Evolutionary conservation across 2,888 invertebrate species (phyloP).

Genomic region (Drosophila longiperda): DNA sequence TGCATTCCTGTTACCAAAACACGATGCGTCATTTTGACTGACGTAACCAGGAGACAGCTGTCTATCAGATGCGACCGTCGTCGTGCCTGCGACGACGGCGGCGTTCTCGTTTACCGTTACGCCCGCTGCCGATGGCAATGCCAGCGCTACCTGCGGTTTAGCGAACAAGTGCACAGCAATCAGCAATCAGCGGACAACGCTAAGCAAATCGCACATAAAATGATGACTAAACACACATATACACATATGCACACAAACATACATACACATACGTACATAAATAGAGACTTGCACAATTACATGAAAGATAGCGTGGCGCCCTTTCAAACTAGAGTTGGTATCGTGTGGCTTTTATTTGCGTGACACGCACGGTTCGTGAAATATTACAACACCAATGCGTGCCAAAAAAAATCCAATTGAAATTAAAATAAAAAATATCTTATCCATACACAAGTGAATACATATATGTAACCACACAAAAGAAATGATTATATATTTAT

Average conservation of each 20-base stretch:
- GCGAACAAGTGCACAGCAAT: conserved; percentile 83
- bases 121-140: conserved; percentile 74
- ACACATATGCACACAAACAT: not conserved
- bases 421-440: not conserved
- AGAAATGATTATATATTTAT: not conserved
- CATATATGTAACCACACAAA: not conserved
- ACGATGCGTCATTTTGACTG: conserved; percentile 86
- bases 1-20: conserved; percentile 85
- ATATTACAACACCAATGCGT: not conserved
- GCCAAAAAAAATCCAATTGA: not conserved
- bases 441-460: not conserved
- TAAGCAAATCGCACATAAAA: conserved; percentile 21
- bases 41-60: conserved; percentile 85
- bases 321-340: conserved; percentile 18
- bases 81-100: conserved; percentile 57
- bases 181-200: conserved; percentile 8
- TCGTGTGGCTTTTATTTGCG: not conserved
- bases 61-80: conserved; percentile 81
- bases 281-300: conserved; percentile 11
- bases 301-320: conserved; percentile 32
- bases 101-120: conserved; percentile 69
- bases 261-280: conserved; percentile 1
- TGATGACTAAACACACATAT: conserved; percentile 38
- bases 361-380: not conserved
- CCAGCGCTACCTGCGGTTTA: conserved; percentile 81